Conservation (phyloP, 2,797 vertebrate genomes). For the Pyrocephalus nanus region DNA sequence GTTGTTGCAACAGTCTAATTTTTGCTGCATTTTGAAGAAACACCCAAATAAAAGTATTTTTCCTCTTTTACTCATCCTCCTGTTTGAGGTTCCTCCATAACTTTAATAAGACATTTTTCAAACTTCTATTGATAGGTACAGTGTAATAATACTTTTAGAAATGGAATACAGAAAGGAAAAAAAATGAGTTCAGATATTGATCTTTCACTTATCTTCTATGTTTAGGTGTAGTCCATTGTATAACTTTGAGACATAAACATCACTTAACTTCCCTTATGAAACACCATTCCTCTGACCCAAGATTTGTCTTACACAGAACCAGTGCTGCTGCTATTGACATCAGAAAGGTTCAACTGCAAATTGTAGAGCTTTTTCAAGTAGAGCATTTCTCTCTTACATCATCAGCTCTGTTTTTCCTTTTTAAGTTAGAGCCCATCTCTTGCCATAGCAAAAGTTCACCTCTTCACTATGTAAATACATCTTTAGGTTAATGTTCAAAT, state of each 20-base stretch:
- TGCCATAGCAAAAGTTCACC: not conserved
- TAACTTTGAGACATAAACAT: accelerated
- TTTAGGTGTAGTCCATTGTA: not conserved
- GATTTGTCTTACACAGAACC: not conserved
- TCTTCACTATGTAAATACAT: not conserved
- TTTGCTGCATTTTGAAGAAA: not conserved
- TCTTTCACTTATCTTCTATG: not conserved
- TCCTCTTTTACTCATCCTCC: not conserved
- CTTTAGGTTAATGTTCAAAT: not conserved
- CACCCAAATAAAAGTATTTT: not conserved
- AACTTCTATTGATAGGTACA: not conserved
- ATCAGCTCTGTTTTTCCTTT: not conserved
- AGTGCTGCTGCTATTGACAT: not conserved
- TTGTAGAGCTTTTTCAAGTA: not conserved
- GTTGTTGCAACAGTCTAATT: not conserved
- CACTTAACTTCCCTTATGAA: not conserved
- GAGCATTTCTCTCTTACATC: not conserved
- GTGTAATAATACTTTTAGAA: not conserved
- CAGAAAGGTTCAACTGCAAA: not conserved
- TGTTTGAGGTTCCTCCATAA: not conserved
- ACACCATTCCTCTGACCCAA: not conserved
- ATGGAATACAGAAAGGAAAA: not conserved
- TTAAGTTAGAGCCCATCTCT: not conserved
- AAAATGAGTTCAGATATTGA: not conserved
- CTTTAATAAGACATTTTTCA: not conserved